Evolutionary conservation across 2,113 vertebrate genomes (phyloP), one percentile per base, ranked within the genome.

Genomic region (Carassius auratus): DNA sequence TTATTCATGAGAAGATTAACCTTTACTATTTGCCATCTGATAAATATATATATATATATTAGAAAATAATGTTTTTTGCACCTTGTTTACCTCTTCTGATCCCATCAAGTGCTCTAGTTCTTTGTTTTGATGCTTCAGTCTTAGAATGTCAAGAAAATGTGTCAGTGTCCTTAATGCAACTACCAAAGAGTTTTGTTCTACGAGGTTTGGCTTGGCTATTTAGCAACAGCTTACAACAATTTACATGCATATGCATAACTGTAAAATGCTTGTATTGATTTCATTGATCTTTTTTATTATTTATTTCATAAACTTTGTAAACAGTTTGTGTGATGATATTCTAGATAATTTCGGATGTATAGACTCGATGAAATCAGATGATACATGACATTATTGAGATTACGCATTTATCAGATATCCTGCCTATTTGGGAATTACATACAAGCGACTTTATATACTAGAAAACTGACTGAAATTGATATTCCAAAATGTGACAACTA

Each of bases 251-350:
- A 38, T 30, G 30, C 30, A 30, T 30, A 30, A 30, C 71, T 74
- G 42, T 74, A 74, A 74, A 48, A 48, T 48, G 38, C 36, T 74
- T 74, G 45, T 5, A 48, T 74, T 52, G n/a, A 30, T 55, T 52
- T 55, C 7, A 76, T 55, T 76, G 3, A 30, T 76, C 38, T 73
- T 55, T 76, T 55, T 15, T 75, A 14, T 75, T 75, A 61, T 75
- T 26, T 55, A 76, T 76, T 76, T 55, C 30, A 76, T 55, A 8
- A 55, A 76, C 26, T 76, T 75, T 76, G 75, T 74, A 45, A 76
- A 76, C 8, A 9, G 1, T 76, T 33, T 76, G 75, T 76, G 75
- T 76, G 75, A 50, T 23, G 12, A 19, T 50, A 23, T 52, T 76
- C 55, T 55, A 33, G 50, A 57, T 76, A 21, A 33, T 14, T 52